A percentile compares a stretch with the other conserved stretches of the same genome.
Conservation (phyloP, 2,797 vertebrate species). For the Cynopterus sphinx region DNA sequence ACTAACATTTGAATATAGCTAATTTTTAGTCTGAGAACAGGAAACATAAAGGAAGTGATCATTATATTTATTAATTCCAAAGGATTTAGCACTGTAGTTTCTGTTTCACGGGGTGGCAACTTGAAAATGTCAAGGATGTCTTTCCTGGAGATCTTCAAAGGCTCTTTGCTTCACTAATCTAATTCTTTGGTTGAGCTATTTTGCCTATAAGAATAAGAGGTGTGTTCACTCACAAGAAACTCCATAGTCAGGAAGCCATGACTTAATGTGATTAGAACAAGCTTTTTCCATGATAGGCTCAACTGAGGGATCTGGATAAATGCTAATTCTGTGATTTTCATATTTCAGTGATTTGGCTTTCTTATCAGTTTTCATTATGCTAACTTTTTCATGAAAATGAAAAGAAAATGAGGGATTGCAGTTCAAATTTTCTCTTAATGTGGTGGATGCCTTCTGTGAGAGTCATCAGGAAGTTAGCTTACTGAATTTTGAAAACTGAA, state of each 20-base stretch:
- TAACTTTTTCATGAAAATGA: constrained; percentile 62
- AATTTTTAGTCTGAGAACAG: background rate
- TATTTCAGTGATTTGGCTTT: constrained; percentile 67
- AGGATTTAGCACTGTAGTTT: constrained; percentile 40
- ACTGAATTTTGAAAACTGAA: constrained; percentile 43
- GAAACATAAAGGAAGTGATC: background rate
- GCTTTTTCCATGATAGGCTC: constrained; percentile 62
- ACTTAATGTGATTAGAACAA: constrained; percentile 69
- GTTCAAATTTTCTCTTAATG: constrained; percentile 32
- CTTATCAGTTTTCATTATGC: constrained; percentile 60
- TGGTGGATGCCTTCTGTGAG: constrained; percentile 53
- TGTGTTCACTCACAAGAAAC: constrained; percentile 46
- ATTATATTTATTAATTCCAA: constrained; percentile 31
- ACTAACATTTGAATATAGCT: background rate
- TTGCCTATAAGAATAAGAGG: constrained; percentile 36
- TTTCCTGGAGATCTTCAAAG: constrained; percentile 64
- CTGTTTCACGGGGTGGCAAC: constrained; percentile 42
- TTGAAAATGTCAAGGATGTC: constrained; percentile 61
- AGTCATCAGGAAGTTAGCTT: constrained; percentile 37
- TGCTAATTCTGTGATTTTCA: constrained; percentile 76
- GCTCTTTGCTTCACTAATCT: constrained; percentile 57
- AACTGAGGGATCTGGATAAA: constrained; percentile 70
- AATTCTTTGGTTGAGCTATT: constrained; percentile 57
- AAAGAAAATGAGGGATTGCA: constrained; percentile 71
- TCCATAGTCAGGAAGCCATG: constrained; percentile 25